A percentile compares a stretch with the other conserved stretches of the same genome.
Conservation (phyloP, 2,113 vertebrate genomes). For the Chrysemys picta region DNA sequence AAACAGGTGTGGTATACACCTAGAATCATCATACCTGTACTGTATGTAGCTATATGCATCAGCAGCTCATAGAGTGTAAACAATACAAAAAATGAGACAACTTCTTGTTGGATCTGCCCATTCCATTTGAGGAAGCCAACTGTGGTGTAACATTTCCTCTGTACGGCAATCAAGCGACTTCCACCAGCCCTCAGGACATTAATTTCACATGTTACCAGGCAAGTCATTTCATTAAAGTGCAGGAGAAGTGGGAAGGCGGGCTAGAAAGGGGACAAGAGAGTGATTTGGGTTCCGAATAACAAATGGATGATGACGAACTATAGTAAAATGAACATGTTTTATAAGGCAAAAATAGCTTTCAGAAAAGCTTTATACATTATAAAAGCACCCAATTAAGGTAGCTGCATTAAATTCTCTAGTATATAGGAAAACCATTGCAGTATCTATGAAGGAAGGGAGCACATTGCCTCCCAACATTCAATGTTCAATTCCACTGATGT, state of each 20-base stretch:
- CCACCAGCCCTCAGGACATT: background rate
- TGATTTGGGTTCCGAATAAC: background rate
- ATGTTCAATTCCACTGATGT: background rate
- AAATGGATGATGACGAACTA: background rate
- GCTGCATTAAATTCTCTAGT: background rate
- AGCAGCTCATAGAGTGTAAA: background rate
- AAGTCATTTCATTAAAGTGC: background rate
- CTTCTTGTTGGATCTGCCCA: background rate
- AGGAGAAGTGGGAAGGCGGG: background rate
- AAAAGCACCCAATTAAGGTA: background rate
- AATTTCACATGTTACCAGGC: background rate
- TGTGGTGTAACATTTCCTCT: background rate
- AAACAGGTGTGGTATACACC: background rate
- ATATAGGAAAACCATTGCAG: background rate
- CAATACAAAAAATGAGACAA: background rate
- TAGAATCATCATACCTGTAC: background rate
- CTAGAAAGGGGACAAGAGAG: background rate
- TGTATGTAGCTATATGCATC: background rate
- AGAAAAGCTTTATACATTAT: background rate
- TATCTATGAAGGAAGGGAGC: background rate
- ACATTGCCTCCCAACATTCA: background rate
- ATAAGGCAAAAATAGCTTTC: background rate
- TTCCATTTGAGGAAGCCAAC: background rate
- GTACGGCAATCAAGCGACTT: background rate
- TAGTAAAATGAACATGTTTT: background rate